Evolutionary conservation across 2,797 vertebrate genomes (phyloP).

Genomic region (Protosalanx chinensis): DNA sequence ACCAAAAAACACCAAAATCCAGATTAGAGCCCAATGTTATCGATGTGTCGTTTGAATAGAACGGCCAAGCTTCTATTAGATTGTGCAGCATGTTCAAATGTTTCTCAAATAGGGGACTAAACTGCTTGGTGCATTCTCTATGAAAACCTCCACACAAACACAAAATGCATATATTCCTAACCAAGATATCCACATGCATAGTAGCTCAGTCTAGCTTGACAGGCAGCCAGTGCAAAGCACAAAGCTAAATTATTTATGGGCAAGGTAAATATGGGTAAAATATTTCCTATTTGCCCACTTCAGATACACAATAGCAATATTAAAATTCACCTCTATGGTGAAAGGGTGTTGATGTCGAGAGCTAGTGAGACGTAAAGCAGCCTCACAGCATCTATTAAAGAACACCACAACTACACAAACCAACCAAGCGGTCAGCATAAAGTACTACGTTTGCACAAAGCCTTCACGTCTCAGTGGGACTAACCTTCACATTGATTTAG

Average conservation of each 20-base stretch:
- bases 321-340: neutral
- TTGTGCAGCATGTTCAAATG: neutral
- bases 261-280: neutral
- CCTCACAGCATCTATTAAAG: too few relatives aligned
- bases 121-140: slow-evolving; percentile 24
- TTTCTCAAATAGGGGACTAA: slow-evolving; percentile 41
- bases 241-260: slow-evolving; percentile 1
- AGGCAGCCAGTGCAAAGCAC: slow-evolving; percentile 11
- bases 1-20: neutral
- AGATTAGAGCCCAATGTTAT: neutral
- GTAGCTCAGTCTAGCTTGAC: slow-evolving; percentile 22
- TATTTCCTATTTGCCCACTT: neutral
- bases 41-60: neutral
- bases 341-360: too few relatives aligned
- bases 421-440: too few relatives aligned
- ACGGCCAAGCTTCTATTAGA: neutral
- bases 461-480: too few relatives aligned
- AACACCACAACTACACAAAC: too few relatives aligned
- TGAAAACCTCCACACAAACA: slow-evolving; percentile 18
- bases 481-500: too few relatives aligned
- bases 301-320: neutral
- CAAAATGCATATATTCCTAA: slow-evolving; percentile 24
- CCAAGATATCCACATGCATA: slow-evolving; percentile 11
- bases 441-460: too few relatives aligned
- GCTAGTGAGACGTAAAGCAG: too few relatives aligned